Percentiles rank a stretch among this genome's conserved stretches.
Conservation (phyloP, 2,113 vertebrate species). For the Tyrannus savana region DNA sequence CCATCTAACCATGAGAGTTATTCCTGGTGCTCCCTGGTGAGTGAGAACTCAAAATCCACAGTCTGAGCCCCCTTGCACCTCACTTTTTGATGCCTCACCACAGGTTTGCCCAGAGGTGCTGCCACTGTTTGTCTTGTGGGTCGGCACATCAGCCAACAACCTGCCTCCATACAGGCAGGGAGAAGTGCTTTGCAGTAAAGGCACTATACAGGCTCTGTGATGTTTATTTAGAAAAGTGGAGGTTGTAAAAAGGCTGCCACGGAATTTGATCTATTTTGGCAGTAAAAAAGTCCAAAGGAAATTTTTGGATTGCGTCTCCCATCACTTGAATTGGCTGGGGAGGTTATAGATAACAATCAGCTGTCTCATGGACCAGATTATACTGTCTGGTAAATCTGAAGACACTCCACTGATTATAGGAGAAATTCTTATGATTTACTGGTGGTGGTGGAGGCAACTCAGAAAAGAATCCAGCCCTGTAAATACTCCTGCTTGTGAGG, state of each 20-base stretch:
- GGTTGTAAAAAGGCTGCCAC: slow-evolving; percentile 44
- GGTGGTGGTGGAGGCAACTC: not conserved
- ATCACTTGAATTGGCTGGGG: slow-evolving; percentile 21
- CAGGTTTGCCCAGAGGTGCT: accelerated
- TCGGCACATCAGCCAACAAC: not conserved
- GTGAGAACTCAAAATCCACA: not conserved
- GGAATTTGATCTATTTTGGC: slow-evolving; percentile 54
- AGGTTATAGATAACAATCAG: slow-evolving; percentile 63
- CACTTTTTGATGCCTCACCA: accelerated
- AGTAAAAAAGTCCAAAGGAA: slow-evolving; percentile 44
- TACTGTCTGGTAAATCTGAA: slow-evolving; percentile 59
- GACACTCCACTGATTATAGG: slow-evolving; percentile 45
- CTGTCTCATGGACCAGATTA: slow-evolving; percentile 43
- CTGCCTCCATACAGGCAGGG: accelerated
- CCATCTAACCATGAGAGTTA: not conserved
- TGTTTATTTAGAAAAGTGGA: slow-evolving; percentile 61
- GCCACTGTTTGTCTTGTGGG: not conserved
- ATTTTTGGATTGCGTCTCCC: slow-evolving; percentile 55
- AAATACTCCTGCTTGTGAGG: not conserved
- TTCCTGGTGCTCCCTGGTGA: not conserved
- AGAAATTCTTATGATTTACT: slow-evolving; percentile 51
- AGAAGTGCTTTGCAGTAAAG: slow-evolving; percentile 1
- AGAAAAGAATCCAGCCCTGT: not conserved
- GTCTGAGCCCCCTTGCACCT: not conserved
- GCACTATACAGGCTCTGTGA: not conserved